Conservation (phyloP, 2,113 vertebrate genomes). For the Oncorhynchus gorbuscha region DNA sequence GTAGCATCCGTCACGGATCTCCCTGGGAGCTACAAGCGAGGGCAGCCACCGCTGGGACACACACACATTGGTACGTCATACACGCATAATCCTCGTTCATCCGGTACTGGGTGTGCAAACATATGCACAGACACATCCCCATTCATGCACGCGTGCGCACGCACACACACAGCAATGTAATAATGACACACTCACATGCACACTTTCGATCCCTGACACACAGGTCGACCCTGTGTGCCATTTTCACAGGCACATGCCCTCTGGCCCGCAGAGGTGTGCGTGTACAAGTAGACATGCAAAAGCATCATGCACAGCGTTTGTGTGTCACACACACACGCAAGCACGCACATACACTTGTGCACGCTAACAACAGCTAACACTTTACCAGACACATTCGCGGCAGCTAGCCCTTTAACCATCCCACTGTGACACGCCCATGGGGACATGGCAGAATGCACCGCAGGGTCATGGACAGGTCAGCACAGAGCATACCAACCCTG, state of each 20-base stretch:
- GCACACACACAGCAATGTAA: constrained; percentile 1
- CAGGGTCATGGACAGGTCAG: constrained; percentile 70
- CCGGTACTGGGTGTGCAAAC: not conserved
- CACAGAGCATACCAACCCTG: constrained; percentile 49
- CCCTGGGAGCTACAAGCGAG: constrained; percentile 66
- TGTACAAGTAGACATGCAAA: constrained; percentile 21
- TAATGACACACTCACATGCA: not conserved
- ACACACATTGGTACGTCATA: not conserved
- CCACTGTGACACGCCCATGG: constrained; percentile 48
- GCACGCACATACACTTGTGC: not conserved
- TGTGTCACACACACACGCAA: not conserved
- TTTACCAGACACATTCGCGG: constrained; percentile 43
- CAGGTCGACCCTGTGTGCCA: constrained; percentile 32
- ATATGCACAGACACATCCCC: not conserved
- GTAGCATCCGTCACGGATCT: constrained; percentile 70
- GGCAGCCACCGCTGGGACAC: constrained; percentile 52
- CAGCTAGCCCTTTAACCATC: constrained; percentile 45
- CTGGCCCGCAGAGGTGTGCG: constrained; percentile 46
- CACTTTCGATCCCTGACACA: constrained; percentile 25
- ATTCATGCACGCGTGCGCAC: not conserved
- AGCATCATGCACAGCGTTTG: constrained; percentile 19
- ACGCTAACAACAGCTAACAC: constrained; percentile 45
- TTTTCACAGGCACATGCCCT: constrained; percentile 20
- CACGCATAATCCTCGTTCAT: not conserved
- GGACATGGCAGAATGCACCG: constrained; percentile 54